Conservation (phyloP, 2,797 vertebrate genomes). For the Spondyliosoma cantharus region DNA sequence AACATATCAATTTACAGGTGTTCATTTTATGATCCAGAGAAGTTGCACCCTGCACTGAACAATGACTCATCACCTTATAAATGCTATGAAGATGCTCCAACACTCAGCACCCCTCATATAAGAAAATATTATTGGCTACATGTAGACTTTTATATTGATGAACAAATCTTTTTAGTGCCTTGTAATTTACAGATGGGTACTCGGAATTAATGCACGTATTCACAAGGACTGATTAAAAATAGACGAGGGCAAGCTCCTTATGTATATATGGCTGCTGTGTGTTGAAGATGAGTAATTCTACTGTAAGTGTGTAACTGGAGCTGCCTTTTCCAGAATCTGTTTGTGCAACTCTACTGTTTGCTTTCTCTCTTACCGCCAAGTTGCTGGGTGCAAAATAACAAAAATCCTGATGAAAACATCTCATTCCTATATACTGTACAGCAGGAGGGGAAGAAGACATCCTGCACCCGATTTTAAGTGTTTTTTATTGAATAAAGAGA, state of each 20-base stretch:
- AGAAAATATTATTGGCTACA: background rate
- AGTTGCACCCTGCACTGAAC: background rate
- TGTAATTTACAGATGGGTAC: constrained; percentile 9
- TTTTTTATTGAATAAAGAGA: background rate
- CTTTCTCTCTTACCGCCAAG: constrained; percentile 5
- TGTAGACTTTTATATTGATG: constrained; percentile 1
- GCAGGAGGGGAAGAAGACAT: background rate
- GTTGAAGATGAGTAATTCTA: constrained; percentile 30
- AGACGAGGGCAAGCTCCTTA: constrained; percentile 31
- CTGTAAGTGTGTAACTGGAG: constrained; percentile 14
- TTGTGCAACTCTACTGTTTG: constrained; percentile 38
- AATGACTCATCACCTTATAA: background rate
- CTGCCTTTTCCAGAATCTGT: constrained; percentile 31
- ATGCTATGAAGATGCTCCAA: background rate
- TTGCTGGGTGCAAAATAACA: background rate
- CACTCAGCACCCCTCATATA: background rate
- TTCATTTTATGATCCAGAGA: background rate
- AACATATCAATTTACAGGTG: background rate
- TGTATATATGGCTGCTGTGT: constrained; percentile 32
- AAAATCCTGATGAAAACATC: background rate
- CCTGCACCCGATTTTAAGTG: background rate
- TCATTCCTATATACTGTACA: background rate
- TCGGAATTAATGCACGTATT: constrained; percentile 25
- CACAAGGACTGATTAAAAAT: constrained; percentile 22
- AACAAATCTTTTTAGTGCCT: constrained; percentile 26